These are phyloP conservation scores for Drosophila azteca DNA, from an alignment of 1,140 invertebrate species.

Conservation along the genomic window DNA sequence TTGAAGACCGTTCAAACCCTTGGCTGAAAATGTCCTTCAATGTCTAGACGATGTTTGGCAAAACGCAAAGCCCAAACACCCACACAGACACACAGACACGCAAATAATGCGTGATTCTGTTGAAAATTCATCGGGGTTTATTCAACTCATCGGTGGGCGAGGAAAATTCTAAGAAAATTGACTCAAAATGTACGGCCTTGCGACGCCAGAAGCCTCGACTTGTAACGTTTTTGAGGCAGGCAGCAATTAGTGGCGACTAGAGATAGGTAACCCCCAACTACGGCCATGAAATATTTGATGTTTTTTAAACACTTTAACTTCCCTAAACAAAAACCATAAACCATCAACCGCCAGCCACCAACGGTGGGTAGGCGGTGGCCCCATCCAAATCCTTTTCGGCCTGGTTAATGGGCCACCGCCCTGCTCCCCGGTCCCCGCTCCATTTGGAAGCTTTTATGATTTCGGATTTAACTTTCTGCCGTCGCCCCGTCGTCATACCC, in stretches of 20 bases:
- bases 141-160: conserved; percentile 49
- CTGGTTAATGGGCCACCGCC: conserved; percentile 4
- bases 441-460: conserved; percentile 48
- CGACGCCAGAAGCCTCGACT: conserved; percentile 6
- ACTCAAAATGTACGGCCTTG: conserved; percentile 14
- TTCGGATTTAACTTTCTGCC: conserved; percentile 70
- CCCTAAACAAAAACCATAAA: conserved; percentile 34
- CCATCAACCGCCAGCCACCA: conserved; percentile 27
- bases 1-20: conserved; percentile 37
- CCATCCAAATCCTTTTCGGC: conserved; percentile 25
- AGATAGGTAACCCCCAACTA: conserved; percentile 42
- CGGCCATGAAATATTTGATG: conserved; percentile 37
- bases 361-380: neutral
- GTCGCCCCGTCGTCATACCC: neutral
- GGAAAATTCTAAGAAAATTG: neutral
- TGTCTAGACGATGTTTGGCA: conserved; percentile 78
- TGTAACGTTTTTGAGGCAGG: conserved; percentile 38
- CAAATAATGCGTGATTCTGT: conserved; percentile 68
- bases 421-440: neutral
- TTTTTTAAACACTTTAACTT: conserved; percentile 11
- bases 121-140: conserved; percentile 62
- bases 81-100: conserved; percentile 25
- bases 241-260: conserved; percentile 57
- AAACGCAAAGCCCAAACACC: conserved; percentile 30
- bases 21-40: conserved; percentile 68